Base-by-base conservation (phyloP, 2,888 invertebrate genomes). In the Campoletis raptor region DNA sequence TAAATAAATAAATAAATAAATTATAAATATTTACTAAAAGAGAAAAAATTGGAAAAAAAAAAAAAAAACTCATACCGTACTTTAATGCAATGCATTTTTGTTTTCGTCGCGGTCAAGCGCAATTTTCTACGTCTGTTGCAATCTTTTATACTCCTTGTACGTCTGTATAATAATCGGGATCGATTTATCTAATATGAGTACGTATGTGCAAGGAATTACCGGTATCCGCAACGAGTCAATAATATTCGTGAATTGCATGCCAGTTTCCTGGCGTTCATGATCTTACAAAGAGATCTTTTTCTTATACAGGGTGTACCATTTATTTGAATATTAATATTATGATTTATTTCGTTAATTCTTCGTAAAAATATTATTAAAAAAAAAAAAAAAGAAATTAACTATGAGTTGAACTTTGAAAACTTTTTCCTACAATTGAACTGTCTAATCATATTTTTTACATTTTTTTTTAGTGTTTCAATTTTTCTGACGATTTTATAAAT, bases 141-240 rank as follows among this genome's bases (percentile, higher is more conserved):
- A 89, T 84, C 52, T 73, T 40, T 30, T 30, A 30, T 42, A 40
- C 52, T 10, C 52, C 72, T 64, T 36, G 24, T 45, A 10, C 48
- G 48, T 48, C 66, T 36, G 24, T 8, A 52, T 21, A 86, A 90
- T 90, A 90, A 92, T 91, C 90, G 88, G 86, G 72, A 73, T 76
- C 88, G 87, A 89, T 89, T 90, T 90, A 89, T 90, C 89, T 89
- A 88, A 57, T 78, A 48, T 83, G 76, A 81, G 66, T 72, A 73
- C 81, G 81, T 78, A 77, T 73, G 69, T 54, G 80, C 40, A 45
- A 24, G 40, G 66, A 72, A 67, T 78, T 72, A 79, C 61, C 66
- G 79, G 76, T 80, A 66, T 52, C 74, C 90, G n/a, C n/a, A 90
- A 89, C 90, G 88, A 91, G 91, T 91, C 91, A 91, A 92, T 91